Base-by-base conservation (phyloP, 2,113 vertebrate genomes). In the Vulpes lagopus region DNA sequence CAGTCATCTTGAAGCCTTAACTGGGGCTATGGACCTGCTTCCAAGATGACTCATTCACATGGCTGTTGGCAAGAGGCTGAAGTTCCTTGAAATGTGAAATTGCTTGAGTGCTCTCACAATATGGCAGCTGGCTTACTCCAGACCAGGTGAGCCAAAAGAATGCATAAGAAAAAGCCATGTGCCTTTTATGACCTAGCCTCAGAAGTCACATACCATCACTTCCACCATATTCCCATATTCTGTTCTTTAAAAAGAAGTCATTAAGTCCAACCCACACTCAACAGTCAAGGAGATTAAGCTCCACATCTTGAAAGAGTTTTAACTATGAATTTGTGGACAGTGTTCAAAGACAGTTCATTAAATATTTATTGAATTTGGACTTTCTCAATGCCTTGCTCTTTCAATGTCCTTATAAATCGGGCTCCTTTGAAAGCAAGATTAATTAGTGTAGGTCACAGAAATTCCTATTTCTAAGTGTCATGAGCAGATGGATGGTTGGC, bases 211-310 rank as follows among this genome's bases (percentile, higher is more conserved):
- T 25, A 55, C n/a, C 69, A 71, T 89, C 81, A 73, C 23, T 38
- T 53, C 15, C 12, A 55, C 11, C 62, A 22, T 30, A 90, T 38
- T 89, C 51, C 11, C 62, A 22, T 30, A 90, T 38, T 89, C 51
- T 74, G 25, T 71, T 79, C 35, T 92, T 92, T 86, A 81, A n/a
- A 82, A 92, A 73, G 32, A 81, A 62, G 57, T 60, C 88, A n/a
- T 53, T 74, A 84, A 78, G 19, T 81, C 65, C 60, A 62, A 23
- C 32, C 55, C 9, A 65, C 32, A 59, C 12, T 30, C 43, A 89
- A 15, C 23, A 59, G 59, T 6, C 12, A 73, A 16, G n/a, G 35
- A 17, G 79, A 53, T 81, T 73, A 89, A 80, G n/a, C 57, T 53
- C 20, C 43, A 60, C 14, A 9, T 93, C 35, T 91, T 57, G 8